Evolutionary conservation across 2,113 vertebrate species (phyloP), one percentile per base, ranked within the genome.

Genomic region (Burhinus oedicnemus): DNA sequence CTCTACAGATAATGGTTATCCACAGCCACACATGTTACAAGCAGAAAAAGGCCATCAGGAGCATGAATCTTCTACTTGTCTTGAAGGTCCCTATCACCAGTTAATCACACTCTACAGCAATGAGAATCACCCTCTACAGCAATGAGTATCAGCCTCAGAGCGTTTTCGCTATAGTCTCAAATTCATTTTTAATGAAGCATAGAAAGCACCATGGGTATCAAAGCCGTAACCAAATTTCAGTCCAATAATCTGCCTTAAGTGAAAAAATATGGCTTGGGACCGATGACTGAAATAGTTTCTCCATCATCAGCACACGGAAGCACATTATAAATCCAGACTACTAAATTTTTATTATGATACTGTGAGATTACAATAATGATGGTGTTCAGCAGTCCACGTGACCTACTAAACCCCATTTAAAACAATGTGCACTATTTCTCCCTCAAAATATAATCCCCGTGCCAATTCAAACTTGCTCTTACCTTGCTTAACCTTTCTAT

Each of bases 401-500:
- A 89, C 57, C 49, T 74, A 45, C 34, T 76, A 96, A 71, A 89
- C 42, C 32, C 47, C 3, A 69, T 79, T 79, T 87, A 61, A 90
- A 90, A 89, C 34, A 82, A 68, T 1, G 23, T 36, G 27, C 49
- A 60, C 69, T 8, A 78, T 44, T 71, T 82, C 61, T 51, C 89
- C 26, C 47, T 87, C 74, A 92, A 81, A 87, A 89, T 36, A 38
- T 20, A 61, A 95, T 69, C 44, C 19, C 32, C 0, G 1, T 61
- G 77, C 57, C 66, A 80, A 90, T 6, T 70, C 8, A 81, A 93
- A 91, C 83, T 94, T 92, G 32, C 21, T 69, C 36, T 89, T 76
- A 89, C 89, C 94, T 96, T 87, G 58, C 18, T 85, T 96, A 97
- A 89, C 94, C 93, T 96, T 90, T 62, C 72, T 79, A 79, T 82